Conservation (phyloP, 2,888 invertebrate genomes). For the Polyommatus icarus region DNA sequence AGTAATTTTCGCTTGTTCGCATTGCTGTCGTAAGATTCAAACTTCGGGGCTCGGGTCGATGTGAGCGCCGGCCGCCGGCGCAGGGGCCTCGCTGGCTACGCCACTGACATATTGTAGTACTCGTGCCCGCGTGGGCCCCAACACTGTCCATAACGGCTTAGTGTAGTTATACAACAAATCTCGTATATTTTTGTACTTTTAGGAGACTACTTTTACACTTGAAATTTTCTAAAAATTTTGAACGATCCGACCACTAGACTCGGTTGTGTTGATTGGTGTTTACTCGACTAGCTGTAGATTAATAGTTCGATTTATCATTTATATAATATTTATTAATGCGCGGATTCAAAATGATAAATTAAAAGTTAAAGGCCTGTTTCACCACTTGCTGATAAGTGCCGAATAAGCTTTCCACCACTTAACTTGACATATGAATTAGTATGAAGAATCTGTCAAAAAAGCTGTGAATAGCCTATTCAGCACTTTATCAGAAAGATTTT, state of each 20-base stretch:
- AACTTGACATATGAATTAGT: no score
- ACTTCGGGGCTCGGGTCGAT: neutral
- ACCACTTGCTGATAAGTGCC: no score
- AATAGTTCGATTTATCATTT: neutral
- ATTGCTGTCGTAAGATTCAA: neutral
- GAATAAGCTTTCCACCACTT: no score
- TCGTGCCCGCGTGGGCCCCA: neutral
- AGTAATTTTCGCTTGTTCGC: neutral
- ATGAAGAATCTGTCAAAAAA: no score
- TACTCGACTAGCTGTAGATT: slow-evolving; percentile 33
- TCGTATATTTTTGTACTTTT: slow-evolving; percentile 34
- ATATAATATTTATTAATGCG: neutral
- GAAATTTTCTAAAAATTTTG: slow-evolving; percentile 41
- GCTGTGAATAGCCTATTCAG: no score
- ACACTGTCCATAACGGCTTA: slow-evolving; percentile 26
- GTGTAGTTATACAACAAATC: slow-evolving; percentile 23
- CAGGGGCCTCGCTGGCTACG: slow-evolving; percentile 2
- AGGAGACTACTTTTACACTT: slow-evolving; percentile 45
- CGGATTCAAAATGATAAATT: neutral
- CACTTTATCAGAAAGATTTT: no score
- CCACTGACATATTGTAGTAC: slow-evolving; percentile 18
- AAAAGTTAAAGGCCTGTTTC: no score
- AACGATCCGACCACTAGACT: slow-evolving; percentile 47
- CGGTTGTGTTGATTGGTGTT: slow-evolving; percentile 49
- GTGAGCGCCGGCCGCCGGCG: neutral